Conservation (phyloP, 2,888 invertebrate genomes). For the Ectemnius continuus region DNA sequence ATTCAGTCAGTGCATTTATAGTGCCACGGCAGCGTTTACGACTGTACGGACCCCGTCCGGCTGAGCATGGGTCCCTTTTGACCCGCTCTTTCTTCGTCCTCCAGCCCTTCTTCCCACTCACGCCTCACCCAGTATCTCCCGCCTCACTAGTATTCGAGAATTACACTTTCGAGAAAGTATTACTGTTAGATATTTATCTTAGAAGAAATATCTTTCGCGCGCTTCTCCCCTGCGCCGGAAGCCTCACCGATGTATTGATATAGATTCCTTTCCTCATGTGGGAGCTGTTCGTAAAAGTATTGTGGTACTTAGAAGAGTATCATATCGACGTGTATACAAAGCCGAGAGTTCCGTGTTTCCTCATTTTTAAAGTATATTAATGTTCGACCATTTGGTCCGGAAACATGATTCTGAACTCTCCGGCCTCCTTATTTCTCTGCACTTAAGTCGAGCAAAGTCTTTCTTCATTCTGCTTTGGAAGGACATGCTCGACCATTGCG, state of each 20-base stretch:
- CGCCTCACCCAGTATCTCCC: no score
- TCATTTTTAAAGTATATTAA: no score
- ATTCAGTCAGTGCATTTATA: constrained; percentile 40
- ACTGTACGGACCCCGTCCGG: constrained; percentile 32
- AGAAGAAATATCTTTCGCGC: constrained; percentile 37
- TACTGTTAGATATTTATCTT: constrained; percentile 59
- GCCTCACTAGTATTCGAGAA: constrained; percentile 48
- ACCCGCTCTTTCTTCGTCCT: constrained; percentile 53
- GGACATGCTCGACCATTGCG: constrained; percentile 31
- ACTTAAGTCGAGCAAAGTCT: background rate
- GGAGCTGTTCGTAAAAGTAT: background rate
- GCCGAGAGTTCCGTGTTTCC: no score
- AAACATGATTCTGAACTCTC: no score
- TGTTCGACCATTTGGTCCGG: no score
- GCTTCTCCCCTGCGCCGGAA: constrained; percentile 5
- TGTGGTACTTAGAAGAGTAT: background rate
- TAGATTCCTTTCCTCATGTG: background rate
- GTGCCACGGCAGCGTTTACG: constrained; percentile 27
- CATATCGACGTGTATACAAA: no score
- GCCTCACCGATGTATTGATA: background rate
- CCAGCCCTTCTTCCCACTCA: constrained; percentile 6
- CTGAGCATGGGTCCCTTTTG: constrained; percentile 56
- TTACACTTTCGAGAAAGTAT: constrained; percentile 59
- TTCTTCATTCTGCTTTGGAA: constrained; percentile 23
- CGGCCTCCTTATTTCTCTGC: background rate